Evolutionary conservation across 2,113 vertebrate genomes (phyloP), one percentile per base, ranked within the genome.

Genomic region (Dendrocopos noguchii): DNA sequence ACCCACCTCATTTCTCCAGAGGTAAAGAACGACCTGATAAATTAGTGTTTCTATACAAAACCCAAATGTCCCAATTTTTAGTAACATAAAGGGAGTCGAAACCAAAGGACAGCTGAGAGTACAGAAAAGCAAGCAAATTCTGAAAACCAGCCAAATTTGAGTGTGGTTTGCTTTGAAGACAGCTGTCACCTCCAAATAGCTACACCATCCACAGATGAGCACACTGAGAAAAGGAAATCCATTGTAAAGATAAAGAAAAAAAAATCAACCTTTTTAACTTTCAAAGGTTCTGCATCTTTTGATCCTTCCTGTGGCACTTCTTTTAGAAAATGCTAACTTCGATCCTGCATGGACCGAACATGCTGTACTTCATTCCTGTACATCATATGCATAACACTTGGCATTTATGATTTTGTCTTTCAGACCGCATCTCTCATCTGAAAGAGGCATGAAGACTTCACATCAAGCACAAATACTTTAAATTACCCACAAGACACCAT

Each of bases 51-150:
- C 94, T 80, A 61, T 55, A 73, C 31, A 82, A 81, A 94, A 90
- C 21, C 60, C 56, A 28, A 77, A 71, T 66, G 89, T 85, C 72
- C 56, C 64, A 47, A 33, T 93, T 96, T 95, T 94, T 60, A 70
- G 39, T 77, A 71, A 75, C 53, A 50, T 68, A 81, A 91, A 89
- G 47, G 47, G n/a, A 81, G 29, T 55, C 65, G 72, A 91, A 91
- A 94, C 70, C 84, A 90, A n/a, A 80, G 68, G 52, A 76, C 81
- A 94, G 84, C 78, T 85, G 28, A 20, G 15, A 52, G 28, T 63
- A 87, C 1, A 76, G 60, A 85, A 88, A 80, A 82, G 53, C 46
- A 61, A 88, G 53, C 10, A 67, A 47, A 60, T 59, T 77, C 60
- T 53, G 68, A 91, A 92, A 87, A 85, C 20, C 33, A 77, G 78